Base-by-base conservation (phyloP, 2,113 vertebrate species). In the Rallus limicola region DNA sequence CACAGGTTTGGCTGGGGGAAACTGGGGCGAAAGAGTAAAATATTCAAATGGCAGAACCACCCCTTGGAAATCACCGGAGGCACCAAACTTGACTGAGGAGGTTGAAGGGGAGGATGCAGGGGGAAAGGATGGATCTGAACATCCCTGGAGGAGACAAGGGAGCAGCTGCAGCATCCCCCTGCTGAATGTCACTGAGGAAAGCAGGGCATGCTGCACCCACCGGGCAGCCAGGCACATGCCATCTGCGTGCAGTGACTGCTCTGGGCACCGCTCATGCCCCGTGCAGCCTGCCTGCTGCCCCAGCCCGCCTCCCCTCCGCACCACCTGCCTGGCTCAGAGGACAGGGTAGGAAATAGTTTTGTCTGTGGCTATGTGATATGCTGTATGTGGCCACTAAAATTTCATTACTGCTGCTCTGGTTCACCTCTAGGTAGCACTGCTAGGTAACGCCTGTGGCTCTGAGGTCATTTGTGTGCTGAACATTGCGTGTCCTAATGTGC, bases 191-290 rank as follows among this genome's bases (percentile, higher is more conserved):
- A 50, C 21, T 0, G 21, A 71, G 58, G 62, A 83, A 77, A 94
- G 77, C 64, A 55, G 77, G 52, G 29, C 69, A 81, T 0, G 0
- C 78, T 24, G 85, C 50, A 21, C 33, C 65, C 75, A 55, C 59
- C 0, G 2, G 76, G 62, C 70, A 90, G 65, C 29, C 9, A 10
- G 81, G 38, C 64, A 33, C 5, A 4, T 3, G 10, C 55, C 67
- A 36, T 86, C 67, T 88, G 92, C 0, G 0, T 63, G 59, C 7
- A 0, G 11, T 53, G 79, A 25, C 62, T 0, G 2, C 70, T 11
- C 63, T 2, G 24, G 79, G 34, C 29, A 20, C 13, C 0, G 0
- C 44, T 56, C 1, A 0, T 36, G 34, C 15, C 64, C 38, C 2
- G 0, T 25, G 42, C 48, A 71, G 55, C 40, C 33, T 62, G 33